Evolutionary conservation across 2,888 invertebrate species (phyloP).

Genomic region (Drosophila prostipennis): DNA sequence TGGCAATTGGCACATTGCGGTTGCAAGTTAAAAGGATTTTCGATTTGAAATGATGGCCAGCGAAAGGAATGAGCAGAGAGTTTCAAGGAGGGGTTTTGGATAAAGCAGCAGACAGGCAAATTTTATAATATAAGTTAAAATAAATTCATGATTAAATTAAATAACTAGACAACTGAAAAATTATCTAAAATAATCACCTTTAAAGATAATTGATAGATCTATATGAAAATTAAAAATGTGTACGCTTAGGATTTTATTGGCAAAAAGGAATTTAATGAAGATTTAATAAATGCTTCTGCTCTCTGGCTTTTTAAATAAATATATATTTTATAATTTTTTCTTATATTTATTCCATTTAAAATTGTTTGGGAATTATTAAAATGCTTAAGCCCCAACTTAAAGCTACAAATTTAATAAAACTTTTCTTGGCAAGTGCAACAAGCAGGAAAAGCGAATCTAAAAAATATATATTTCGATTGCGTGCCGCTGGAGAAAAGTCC

Average conservation of each 20-base stretch:
- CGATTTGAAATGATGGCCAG: conserved; percentile 61
- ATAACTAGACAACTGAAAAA: neutral
- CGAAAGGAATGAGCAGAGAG: neutral
- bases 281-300: too few relatives aligned
- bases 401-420: neutral
- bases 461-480: conserved; percentile 61
- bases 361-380: too few relatives aligned
- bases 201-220: too few relatives aligned
- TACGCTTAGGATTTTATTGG: too few relatives aligned
- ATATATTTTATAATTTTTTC: too few relatives aligned
- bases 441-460: conserved; percentile 28
- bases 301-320: too few relatives aligned
- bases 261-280: too few relatives aligned
- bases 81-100: neutral
- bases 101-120: neutral
- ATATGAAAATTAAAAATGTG: too few relatives aligned
- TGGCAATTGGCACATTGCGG: conserved; percentile 78
- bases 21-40: conserved; percentile 70
- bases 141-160: neutral
- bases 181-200: too few relatives aligned
- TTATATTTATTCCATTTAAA: too few relatives aligned
- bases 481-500: conserved; percentile 46
- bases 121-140: conserved; percentile 5
- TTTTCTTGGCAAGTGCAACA: conserved; percentile 21
- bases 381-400: neutral